Percentiles rank a stretch among this genome's conserved stretches.
Conservation (phyloP, 2,797 vertebrate genomes). For the Anas acuta region DNA sequence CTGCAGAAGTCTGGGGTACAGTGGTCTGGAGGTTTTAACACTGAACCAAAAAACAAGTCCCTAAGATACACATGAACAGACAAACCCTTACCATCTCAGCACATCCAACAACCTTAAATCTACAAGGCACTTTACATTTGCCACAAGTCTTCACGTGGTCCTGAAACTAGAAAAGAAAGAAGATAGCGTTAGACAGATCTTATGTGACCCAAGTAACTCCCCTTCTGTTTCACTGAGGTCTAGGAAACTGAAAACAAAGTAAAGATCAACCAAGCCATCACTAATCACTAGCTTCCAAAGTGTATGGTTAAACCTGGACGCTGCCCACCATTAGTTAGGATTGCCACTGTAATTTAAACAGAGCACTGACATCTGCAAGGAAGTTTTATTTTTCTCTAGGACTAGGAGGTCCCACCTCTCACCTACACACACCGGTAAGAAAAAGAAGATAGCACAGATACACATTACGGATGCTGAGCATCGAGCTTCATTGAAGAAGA, state of each 20-base stretch:
- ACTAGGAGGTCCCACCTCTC: not conserved
- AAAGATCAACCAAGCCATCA: not conserved
- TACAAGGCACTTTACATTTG: slow-evolving; percentile 87
- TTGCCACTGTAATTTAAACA: not conserved
- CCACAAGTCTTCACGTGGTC: slow-evolving; percentile 88
- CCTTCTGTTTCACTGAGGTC: not conserved
- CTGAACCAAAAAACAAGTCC: not conserved
- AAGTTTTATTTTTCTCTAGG: not conserved
- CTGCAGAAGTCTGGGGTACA: not conserved
- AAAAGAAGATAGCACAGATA: not conserved
- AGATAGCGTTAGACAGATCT: not conserved
- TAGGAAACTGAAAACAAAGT: not conserved
- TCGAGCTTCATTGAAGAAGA: not conserved
- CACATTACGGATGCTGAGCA: not conserved
- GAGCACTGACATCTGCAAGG: not conserved
- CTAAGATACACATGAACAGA: not conserved
- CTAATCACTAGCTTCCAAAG: not conserved
- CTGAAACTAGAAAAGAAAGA: slow-evolving; percentile 81
- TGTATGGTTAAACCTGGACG: not conserved
- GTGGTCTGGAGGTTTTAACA: not conserved
- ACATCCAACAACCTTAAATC: slow-evolving; percentile 89
- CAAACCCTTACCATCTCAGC: slow-evolving; percentile 87
- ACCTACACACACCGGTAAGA: not conserved
- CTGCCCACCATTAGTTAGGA: accelerated
- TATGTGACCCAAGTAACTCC: not conserved